A percentile compares a stretch with the other conserved stretches of the same genome.
Evolutionary conservation across 2,888 invertebrate species (phyloP).

Genomic region (Epinotia brunnichana): DNA sequence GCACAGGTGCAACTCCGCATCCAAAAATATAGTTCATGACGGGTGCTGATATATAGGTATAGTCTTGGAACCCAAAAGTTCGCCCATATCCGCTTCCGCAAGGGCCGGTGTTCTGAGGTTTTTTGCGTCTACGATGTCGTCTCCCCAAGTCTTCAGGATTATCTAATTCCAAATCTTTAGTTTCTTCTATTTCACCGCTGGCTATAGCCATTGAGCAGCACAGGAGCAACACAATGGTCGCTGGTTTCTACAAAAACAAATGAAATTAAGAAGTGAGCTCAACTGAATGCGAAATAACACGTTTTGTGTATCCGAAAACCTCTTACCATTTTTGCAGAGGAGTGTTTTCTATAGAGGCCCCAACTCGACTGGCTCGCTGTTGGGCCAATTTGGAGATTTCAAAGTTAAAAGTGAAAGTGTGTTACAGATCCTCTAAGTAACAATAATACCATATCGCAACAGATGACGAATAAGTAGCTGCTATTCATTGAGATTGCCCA

Average conservation of each 20-base stretch:
- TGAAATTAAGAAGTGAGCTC: neutral
- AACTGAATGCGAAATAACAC: neutral
- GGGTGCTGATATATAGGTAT: constrained; percentile 73
- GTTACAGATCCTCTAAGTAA: constrained; percentile 58
- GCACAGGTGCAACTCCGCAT: constrained; percentile 59
- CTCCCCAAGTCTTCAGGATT: constrained; percentile 39
- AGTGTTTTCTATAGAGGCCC: constrained; percentile 48
- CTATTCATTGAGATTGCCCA: constrained; percentile 51
- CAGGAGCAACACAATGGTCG: constrained; percentile 22
- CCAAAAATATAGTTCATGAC: constrained; percentile 76
- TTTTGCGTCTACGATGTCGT: constrained; percentile 52
- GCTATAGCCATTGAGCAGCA: constrained; percentile 31
- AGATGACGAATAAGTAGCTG: constrained; percentile 53
- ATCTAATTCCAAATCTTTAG: constrained; percentile 47
- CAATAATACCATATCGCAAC: constrained; percentile 66
- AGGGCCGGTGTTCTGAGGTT: constrained; percentile 48
- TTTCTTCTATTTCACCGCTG: constrained; percentile 40
- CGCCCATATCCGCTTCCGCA: constrained; percentile 60
- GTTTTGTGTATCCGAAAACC: constrained; percentile 26
- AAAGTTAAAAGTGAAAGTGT: constrained; percentile 72
- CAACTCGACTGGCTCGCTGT: constrained; percentile 50
- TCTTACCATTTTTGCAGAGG: constrained; percentile 44
- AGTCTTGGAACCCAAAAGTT: constrained; percentile 64
- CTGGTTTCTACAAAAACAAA: constrained; percentile 26
- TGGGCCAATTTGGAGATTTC: constrained; percentile 54